These are phyloP conservation scores for Adelosebastes latens DNA, from an alignment of 2,797 vertebrate species.

Conservation along the genomic window DNA sequence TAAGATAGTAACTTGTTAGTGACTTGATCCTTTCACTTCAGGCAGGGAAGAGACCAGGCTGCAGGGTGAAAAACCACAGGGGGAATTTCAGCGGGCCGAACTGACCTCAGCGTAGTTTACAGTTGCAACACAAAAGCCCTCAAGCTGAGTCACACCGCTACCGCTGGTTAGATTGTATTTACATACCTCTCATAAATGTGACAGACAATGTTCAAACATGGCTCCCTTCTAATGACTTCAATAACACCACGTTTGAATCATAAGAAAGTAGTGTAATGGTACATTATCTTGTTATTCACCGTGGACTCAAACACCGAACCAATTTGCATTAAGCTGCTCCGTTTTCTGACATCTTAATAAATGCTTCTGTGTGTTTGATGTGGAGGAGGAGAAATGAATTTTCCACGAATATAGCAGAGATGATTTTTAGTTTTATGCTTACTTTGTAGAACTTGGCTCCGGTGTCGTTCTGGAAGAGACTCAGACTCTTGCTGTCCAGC, in stretches of 20 bases:
- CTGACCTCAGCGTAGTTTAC: conserved; percentile 60
- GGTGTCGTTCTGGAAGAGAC: conserved; percentile 88
- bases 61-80: conserved; percentile 57
- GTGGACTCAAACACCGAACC: not conserved
- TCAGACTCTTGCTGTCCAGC: conserved; percentile 88
- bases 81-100: conserved; percentile 59
- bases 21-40: conserved; percentile 46
- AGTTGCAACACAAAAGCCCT: conserved; percentile 40
- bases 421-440: conserved; percentile 48
- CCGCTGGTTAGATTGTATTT: conserved; percentile 28
- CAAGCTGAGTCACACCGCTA: conserved; percentile 44
- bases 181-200: conserved; percentile 24
- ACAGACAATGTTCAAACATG: not conserved
- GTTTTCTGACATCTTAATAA: conserved; percentile 6
- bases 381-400: not conserved
- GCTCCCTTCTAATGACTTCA: not conserved
- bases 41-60: conserved; percentile 2
- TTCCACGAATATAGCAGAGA: conserved; percentile 11
- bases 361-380: not conserved
- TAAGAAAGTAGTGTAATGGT: not conserved
- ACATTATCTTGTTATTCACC: not conserved
- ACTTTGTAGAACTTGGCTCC: conserved; percentile 90
- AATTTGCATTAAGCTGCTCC: not conserved
- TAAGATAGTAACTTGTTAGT: not conserved
- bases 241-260: not conserved